Conservation (phyloP, 2,797 vertebrate genomes). For the Halcyon leucocephala region DNA sequence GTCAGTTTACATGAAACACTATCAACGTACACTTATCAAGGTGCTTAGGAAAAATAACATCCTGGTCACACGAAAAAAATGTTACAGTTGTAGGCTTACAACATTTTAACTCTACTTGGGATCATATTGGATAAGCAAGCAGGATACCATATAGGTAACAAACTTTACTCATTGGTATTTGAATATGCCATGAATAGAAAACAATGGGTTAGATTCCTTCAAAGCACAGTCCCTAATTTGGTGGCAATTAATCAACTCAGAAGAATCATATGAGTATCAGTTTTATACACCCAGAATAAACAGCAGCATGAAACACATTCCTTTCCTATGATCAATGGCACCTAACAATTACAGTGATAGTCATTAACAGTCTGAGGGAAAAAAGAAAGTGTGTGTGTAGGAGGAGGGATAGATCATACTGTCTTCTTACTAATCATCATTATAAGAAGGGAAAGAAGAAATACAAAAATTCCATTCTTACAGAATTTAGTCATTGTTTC, state of each 20-base stretch:
- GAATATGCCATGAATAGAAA: background rate
- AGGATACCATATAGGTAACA: accelerated
- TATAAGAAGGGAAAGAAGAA: conserved; percentile 3
- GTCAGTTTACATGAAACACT: background rate
- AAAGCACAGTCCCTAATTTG: background rate
- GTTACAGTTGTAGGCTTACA: background rate
- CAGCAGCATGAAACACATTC: background rate
- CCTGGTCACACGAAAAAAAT: background rate
- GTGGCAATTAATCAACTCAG: background rate
- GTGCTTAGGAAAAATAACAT: background rate
- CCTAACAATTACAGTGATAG: background rate
- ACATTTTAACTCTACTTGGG: background rate
- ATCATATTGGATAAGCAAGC: background rate
- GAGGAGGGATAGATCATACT: conserved; percentile 33
- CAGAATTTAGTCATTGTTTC: background rate
- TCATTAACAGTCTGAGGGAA: background rate
- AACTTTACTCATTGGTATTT: background rate
- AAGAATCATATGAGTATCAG: background rate
- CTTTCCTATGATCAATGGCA: background rate
- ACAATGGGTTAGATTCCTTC: background rate
- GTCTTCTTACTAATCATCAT: conserved; percentile 48
- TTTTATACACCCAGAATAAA: background rate
- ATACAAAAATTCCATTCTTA: background rate
- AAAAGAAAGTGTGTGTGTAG: background rate
- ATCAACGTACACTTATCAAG: background rate